These are phyloP conservation scores for Nesidiocoris tenuis DNA, from an alignment of 2,888 invertebrate genomes.

Conservation along the genomic window DNA sequence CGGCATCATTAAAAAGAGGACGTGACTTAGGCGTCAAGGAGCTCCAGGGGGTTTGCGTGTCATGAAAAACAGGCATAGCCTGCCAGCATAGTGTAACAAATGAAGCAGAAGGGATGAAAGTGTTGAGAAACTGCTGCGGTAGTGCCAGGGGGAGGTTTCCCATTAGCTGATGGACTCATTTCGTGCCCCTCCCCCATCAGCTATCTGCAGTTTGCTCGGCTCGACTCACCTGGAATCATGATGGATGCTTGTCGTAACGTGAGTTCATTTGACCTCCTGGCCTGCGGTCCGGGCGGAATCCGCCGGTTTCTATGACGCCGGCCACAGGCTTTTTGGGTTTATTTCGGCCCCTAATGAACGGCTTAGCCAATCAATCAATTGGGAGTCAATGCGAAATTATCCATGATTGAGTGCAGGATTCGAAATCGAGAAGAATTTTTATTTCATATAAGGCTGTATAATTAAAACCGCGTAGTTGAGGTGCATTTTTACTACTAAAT, in stretches of 20 bases:
- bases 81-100: slow-evolving; percentile 23
- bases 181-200: slow-evolving; percentile 10
- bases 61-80: slow-evolving; percentile 1
- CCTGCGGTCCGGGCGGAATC: background rate
- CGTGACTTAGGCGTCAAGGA: background rate
- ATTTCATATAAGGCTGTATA: too few relatives aligned
- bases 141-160: slow-evolving; percentile 2
- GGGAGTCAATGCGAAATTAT: too few relatives aligned
- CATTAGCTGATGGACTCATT: slow-evolving; percentile 35
- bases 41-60: slow-evolving; percentile 1
- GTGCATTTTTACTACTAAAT: too few relatives aligned
- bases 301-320: too few relatives aligned
- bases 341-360: too few relatives aligned
- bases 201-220: too few relatives aligned
- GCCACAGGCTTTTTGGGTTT: too few relatives aligned
- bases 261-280: too few relatives aligned
- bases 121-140: background rate
- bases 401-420: too few relatives aligned
- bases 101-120: slow-evolving; percentile 7
- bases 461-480: too few relatives aligned
- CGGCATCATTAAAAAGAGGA: slow-evolving; percentile 11
- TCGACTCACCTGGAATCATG: slow-evolving; percentile 13
- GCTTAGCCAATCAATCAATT: too few relatives aligned
- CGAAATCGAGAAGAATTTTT: too few relatives aligned
- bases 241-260: slow-evolving; percentile 12